These are phyloP conservation scores for Heteromormyrus szaboi DNA, from an alignment of 2,797 vertebrate species.

Conservation along the genomic window DNA sequence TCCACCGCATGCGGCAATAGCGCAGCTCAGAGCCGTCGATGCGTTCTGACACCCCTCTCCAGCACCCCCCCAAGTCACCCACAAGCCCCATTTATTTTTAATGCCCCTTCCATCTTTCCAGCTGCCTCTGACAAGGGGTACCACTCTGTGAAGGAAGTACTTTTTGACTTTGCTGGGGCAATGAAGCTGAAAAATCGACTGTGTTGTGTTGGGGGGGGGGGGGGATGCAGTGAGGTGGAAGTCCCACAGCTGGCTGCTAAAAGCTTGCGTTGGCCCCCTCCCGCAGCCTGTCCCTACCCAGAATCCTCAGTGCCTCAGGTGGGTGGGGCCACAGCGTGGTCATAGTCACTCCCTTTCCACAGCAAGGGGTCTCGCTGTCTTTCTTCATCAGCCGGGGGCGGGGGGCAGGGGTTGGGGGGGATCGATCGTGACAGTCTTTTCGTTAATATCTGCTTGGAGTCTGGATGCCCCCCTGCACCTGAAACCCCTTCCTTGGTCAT, in stretches of 20 bases:
- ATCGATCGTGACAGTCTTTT: not conserved
- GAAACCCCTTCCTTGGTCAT: not conserved
- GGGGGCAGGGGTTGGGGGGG: not conserved
- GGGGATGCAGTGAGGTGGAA: conserved; percentile 39
- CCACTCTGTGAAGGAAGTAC: conserved; percentile 4
- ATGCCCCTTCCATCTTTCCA: conserved; percentile 37
- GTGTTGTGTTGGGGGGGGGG: conserved; percentile 24
- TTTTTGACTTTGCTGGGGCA: conserved; percentile 31
- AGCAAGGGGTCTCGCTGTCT: not conserved
- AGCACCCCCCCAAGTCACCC: not conserved
- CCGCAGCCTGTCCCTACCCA: not conserved
- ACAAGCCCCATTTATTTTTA: conserved; percentile 41
- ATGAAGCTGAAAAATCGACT: conserved; percentile 41
- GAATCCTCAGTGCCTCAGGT: conserved; percentile 1
- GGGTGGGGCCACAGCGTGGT: not conserved
- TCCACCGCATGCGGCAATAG: not conserved
- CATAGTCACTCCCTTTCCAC: not conserved
- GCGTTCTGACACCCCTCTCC: not conserved
- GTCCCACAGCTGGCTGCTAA: conserved; percentile 41
- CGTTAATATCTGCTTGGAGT: not conserved
- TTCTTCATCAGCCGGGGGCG: not conserved
- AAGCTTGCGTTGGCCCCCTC: conserved; percentile 32
- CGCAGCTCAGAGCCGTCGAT: not conserved
- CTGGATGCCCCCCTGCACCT: not conserved
- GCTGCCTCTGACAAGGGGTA: conserved; percentile 24